Conservation (phyloP, 2,113 vertebrate species). For the Oreamnos americanus region DNA sequence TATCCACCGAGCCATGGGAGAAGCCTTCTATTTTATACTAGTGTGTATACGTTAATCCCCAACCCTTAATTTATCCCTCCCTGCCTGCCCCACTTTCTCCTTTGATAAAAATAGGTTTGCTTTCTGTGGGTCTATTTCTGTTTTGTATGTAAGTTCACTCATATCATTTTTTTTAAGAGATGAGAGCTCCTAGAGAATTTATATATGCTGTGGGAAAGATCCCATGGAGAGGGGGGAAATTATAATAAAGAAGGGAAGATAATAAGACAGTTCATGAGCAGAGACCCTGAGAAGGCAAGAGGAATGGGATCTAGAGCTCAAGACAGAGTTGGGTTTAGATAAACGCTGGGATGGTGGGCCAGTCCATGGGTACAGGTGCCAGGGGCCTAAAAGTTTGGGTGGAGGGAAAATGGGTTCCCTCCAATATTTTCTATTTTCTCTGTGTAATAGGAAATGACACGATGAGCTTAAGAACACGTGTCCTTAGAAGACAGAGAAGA, state of each 20-base stretch:
- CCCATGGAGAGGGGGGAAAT: not conserved
- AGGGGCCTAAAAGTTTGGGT: not conserved
- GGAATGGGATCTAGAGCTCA: not conserved
- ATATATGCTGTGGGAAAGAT: not conserved
- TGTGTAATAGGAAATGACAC: not conserved
- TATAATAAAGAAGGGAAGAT: not conserved
- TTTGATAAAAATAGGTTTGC: not conserved
- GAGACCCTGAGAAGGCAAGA: not conserved
- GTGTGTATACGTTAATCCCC: not conserved
- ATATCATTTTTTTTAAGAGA: not conserved
- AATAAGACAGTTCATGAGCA: not conserved
- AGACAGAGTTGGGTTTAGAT: not conserved
- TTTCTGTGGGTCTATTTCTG: not conserved
- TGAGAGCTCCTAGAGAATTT: not conserved
- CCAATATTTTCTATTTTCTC: not conserved
- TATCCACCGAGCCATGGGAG: not conserved
- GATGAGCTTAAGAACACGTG: not conserved
- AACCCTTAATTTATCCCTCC: not conserved
- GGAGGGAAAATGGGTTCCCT: not conserved
- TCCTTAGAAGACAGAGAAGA: not conserved
- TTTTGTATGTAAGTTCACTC: not conserved
- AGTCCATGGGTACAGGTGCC: fast-evolving
- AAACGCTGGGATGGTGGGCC: not conserved
- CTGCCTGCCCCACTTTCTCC: not conserved
- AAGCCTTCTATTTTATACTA: not conserved